Percentiles rank a stretch among this genome's conserved stretches.
Conservation (phyloP, 2,888 invertebrate genomes). For the Aporophyla nigra region DNA sequence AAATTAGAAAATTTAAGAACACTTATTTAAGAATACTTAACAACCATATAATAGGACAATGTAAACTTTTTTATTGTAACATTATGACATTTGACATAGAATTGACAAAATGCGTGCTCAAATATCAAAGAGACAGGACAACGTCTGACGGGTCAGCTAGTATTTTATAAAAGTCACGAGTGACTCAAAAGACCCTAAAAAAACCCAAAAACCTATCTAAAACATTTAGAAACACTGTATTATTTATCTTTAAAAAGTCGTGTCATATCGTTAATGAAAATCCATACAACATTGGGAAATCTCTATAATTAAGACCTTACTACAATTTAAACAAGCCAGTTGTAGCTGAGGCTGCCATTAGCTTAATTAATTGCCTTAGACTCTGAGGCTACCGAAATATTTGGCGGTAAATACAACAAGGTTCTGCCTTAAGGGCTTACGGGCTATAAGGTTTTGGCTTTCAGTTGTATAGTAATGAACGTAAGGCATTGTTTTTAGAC, state of each 20-base stretch:
- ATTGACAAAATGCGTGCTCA: too few relatives aligned
- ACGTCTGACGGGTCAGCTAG: too few relatives aligned
- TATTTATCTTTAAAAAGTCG: background rate
- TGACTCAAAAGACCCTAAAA: too few relatives aligned
- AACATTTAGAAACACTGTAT: background rate
- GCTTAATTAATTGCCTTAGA: slow-evolving; percentile 55
- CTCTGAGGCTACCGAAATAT: slow-evolving; percentile 8
- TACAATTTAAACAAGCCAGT: slow-evolving; percentile 50
- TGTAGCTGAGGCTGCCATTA: slow-evolving; percentile 46
- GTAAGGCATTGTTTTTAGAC: background rate
- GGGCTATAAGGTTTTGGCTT: background rate
- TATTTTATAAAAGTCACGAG: background rate
- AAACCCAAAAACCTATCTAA: background rate
- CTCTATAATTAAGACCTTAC: slow-evolving; percentile 55
- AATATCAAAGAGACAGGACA: too few relatives aligned
- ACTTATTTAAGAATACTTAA: too few relatives aligned
- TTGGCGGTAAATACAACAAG: slow-evolving; percentile 12
- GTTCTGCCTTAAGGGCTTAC: background rate
- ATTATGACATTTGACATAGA: too few relatives aligned
- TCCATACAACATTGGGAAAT: slow-evolving; percentile 19
- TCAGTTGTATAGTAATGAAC: background rate
- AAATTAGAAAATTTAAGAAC: too few relatives aligned
- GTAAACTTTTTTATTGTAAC: too few relatives aligned
- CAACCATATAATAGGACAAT: too few relatives aligned
- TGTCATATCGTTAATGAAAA: slow-evolving; percentile 42